Conservation (phyloP, 2,113 vertebrate species). For the Cephalopterus ornatus region DNA sequence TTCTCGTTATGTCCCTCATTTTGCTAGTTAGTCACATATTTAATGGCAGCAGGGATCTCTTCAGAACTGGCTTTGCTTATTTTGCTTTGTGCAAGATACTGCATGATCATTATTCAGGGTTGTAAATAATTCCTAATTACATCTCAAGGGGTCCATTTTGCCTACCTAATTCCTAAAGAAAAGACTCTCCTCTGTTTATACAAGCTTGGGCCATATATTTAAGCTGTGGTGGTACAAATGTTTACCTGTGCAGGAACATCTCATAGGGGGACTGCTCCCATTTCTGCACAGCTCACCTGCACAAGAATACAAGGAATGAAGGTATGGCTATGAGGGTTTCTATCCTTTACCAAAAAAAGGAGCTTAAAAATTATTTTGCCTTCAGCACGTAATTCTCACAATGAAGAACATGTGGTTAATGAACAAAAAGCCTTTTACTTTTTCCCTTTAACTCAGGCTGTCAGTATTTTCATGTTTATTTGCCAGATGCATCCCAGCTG, state of each 20-base stretch:
- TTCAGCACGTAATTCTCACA: conserved; percentile 27
- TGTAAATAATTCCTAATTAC: conserved; percentile 68
- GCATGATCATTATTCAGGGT: conserved; percentile 50
- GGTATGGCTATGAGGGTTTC: neutral
- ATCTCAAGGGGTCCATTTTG: conserved; percentile 63
- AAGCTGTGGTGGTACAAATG: neutral
- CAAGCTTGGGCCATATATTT: conserved; percentile 45
- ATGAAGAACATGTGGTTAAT: conserved; percentile 56
- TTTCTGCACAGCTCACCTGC: neutral
- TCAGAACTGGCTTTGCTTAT: conserved; percentile 58
- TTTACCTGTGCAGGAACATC: neutral
- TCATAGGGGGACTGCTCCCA: neutral
- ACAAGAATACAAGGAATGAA: neutral
- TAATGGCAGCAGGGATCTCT: conserved; percentile 54
- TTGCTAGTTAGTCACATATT: conserved; percentile 65
- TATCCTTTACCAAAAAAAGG: neutral
- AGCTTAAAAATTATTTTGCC: conserved; percentile 3
- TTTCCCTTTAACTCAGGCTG: conserved; percentile 51
- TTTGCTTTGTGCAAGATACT: conserved; percentile 62
- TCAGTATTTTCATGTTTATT: conserved; percentile 68
- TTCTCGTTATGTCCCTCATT: conserved; percentile 40
- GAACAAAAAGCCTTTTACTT: conserved; percentile 64
- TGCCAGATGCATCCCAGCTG: conserved; percentile 74
- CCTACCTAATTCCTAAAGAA: conserved; percentile 46
- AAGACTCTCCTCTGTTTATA: conserved; percentile 43